These are phyloP conservation scores for Cyprinodon variegatus DNA, from an alignment of 2,113 vertebrate genomes.

Conservation along the genomic window DNA sequence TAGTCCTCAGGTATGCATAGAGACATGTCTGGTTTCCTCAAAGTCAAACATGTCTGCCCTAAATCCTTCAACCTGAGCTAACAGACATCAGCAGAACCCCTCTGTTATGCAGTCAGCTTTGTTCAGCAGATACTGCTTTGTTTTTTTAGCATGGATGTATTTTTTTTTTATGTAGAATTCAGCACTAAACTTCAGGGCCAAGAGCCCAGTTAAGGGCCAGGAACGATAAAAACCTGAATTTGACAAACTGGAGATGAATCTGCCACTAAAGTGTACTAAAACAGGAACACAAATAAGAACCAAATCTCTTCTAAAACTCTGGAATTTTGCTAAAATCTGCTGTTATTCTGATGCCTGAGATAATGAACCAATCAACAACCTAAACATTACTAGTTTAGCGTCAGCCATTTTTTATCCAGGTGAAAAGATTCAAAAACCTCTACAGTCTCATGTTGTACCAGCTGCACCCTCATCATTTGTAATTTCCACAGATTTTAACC, in stretches of 20 bases:
- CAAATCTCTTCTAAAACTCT: neutral
- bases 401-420: too few species aligned
- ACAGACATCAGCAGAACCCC: neutral
- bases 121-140: neutral
- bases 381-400: too few species aligned
- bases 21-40: constrained; percentile 5
- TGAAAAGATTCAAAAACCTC: too few species aligned
- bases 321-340: too few species aligned
- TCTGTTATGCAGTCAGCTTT: neutral
- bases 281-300: neutral
- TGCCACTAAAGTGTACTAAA: neutral
- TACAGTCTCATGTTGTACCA: too few species aligned
- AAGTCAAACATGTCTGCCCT: constrained; percentile 6
- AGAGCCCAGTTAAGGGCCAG: constrained; percentile 6
- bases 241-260: constrained; percentile 16
- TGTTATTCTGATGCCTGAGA: too few species aligned
- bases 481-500: too few species aligned
- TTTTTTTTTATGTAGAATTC: neutral
- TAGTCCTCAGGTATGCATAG: constrained; percentile 9
- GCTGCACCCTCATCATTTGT: too few species aligned
- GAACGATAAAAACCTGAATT: constrained; percentile 6
- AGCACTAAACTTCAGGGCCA: neutral
- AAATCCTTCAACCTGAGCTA: constrained; percentile 3
- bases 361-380: too few species aligned
- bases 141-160: constrained; percentile 1